Conservation (phyloP, 2,888 invertebrate genomes). For the Xanthorhoe spadicearia region DNA sequence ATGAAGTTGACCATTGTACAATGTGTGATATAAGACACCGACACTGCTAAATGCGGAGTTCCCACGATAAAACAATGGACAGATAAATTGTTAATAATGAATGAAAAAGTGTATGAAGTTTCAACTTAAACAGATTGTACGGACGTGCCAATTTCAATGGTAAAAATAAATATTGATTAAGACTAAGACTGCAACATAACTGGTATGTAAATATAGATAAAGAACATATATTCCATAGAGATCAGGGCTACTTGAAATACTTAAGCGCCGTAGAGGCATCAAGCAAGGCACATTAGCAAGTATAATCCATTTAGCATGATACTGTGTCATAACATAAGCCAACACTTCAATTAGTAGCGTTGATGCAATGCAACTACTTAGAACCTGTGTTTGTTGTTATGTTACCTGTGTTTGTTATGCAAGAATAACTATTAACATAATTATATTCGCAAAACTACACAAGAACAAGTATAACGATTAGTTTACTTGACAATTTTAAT, state of each 20-base stretch:
- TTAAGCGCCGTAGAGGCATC: neutral
- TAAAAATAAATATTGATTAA: neutral
- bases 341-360: slow-evolving; percentile 23
- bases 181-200: too few relatives aligned
- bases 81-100: slow-evolving; percentile 5
- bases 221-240: neutral
- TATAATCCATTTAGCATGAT: slow-evolving; percentile 21
- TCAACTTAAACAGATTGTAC: neutral
- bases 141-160: neutral
- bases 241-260: neutral
- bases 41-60: slow-evolving; percentile 19
- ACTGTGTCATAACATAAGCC: slow-evolving; percentile 12
- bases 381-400: neutral
- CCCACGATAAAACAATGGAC: slow-evolving; percentile 29
- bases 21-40: slow-evolving; percentile 29
- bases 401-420: too few relatives aligned
- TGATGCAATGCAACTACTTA: slow-evolving; percentile 15
- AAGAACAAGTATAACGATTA: neutral
- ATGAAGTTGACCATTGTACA: slow-evolving; percentile 42
- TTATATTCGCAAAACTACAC: neutral
- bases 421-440: neutral
- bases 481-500: too few relatives aligned
- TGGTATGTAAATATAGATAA: neutral
- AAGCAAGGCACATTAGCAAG: slow-evolving; percentile 21
- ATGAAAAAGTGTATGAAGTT: neutral